phyloP scores from a whole-genome alignment of 2,888 invertebrate species.

The Nematopogon swammerdamellus region DNA sequence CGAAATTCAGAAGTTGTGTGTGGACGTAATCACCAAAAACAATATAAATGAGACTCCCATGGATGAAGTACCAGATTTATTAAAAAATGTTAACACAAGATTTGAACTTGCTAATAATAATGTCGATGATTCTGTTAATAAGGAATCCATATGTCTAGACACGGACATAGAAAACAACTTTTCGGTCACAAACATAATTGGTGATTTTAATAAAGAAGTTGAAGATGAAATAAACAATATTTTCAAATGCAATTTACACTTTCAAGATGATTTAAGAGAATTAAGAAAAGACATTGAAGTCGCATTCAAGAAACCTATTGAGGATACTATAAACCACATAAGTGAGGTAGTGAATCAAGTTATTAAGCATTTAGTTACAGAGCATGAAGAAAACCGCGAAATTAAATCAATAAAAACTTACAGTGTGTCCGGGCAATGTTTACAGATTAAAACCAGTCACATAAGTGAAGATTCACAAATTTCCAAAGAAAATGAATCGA shows the following conservation, averaged over 20 bases:
- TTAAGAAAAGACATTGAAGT: constrained; percentile 49
- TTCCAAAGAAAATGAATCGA: constrained; percentile 33
- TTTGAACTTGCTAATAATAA: constrained; percentile 25
- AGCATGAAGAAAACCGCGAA: constrained; percentile 22
- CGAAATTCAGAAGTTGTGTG: too few relatives aligned
- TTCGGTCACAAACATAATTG: constrained; percentile 48
- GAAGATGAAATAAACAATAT: constrained; percentile 56
- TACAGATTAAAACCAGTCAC: too few relatives aligned
- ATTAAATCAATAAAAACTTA: constrained; percentile 3
- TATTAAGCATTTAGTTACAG: constrained; percentile 45
- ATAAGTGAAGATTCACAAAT: neutral
- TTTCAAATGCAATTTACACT: constrained; percentile 43
- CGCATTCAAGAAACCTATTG: constrained; percentile 45
- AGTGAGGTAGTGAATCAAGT: constrained; percentile 52
- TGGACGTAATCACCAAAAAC: neutral
- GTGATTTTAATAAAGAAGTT: constrained; percentile 58
- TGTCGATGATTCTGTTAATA: constrained; percentile 23
- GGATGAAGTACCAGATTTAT: constrained; percentile 36
- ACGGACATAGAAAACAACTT: constrained; percentile 48
- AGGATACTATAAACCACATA: constrained; percentile 49
- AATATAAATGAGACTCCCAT: neutral
- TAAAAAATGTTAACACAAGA: constrained; percentile 26
- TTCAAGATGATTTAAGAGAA: constrained; percentile 45
- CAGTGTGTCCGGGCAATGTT: neutral
- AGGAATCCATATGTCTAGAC: constrained; percentile 30